A percentile compares a stretch with the other conserved stretches of the same genome.
Conservation (phyloP, 2,113 vertebrate genomes). For the Aepyceros melampus region DNA sequence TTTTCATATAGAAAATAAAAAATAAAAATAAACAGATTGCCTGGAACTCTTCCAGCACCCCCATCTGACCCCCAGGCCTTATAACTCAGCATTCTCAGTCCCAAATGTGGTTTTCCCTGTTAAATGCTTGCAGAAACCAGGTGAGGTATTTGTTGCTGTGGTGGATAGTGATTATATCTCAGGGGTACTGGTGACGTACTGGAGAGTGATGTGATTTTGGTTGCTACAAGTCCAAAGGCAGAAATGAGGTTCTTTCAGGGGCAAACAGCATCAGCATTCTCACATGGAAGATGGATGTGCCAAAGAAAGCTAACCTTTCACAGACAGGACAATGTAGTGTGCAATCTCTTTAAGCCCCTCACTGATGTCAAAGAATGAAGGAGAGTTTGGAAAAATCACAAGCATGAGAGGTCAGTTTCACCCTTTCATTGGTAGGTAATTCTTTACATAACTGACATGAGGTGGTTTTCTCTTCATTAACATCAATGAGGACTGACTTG, state of each 20-base stretch:
- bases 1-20: neutral
- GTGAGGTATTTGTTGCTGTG: conserved; percentile 2
- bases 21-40: conserved; percentile 64
- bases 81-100: neutral
- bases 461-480: neutral
- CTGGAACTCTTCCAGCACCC: conserved; percentile 11
- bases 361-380: neutral
- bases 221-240: neutral
- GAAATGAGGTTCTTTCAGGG: neutral
- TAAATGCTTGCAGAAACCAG: conserved; percentile 36
- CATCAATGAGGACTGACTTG: neutral
- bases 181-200: neutral
- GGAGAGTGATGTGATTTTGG: neutral
- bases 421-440: neutral
- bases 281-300: neutral
- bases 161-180: neutral
- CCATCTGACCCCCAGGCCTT: neutral
- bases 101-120: conserved; percentile 26
- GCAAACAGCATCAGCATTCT: neutral
- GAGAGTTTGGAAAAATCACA: neutral
- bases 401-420: neutral
- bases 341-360: neutral
- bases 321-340: neutral
- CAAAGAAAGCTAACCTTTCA: neutral
- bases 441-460: neutral